Evolutionary conservation across 2,888 invertebrate species (phyloP), one percentile per base, ranked within the genome.

Genomic region (Leptopilina syphax): DNA sequence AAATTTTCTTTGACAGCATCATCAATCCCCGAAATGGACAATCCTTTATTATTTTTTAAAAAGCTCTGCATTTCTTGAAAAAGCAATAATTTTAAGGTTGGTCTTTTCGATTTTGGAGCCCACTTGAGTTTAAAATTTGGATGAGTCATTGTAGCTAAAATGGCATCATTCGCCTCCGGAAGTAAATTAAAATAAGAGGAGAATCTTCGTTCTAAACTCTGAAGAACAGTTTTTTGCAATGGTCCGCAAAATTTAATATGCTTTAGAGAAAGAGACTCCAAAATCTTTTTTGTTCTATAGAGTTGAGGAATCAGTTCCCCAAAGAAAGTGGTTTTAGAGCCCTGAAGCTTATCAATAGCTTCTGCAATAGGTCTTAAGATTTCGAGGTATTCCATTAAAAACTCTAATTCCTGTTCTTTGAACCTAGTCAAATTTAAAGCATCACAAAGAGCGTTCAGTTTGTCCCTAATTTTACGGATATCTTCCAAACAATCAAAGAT

Each of bases 331-430:
- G 66, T 65, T 27, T 66, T 41, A 66, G 65, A 65, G 13, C 54
- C 66, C 27, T 77, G 77, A 18, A 77, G 34, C 10, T 50, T 63
- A 50, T 77, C 67, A 18, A 66, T 34, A 18, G 77, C 77, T 65
- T 54, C 41, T 18, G 67, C 54, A 24, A 77, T 27, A 27, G 67
- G 54, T 66, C 65, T 77, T 47, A 67, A 18, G 34, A 63, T 18
- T 66, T 13, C 44, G 8, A 65, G 13, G 66, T 77, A 77, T n/a
- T 77, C 66, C 54, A 50, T 50, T n/a, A 77, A 8, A 67, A 60
- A 77, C 54, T 73, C 57, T 7, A 73, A 13, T 73, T 73, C 57
- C 9, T 13, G n/a, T 50, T 73, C 73, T 54, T 73, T 57, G 12
- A 73, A 76, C 7, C 13, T 34, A 73, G 57, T 41, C 3, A 73